phyloP scores from a whole-genome alignment of 2,113 vertebrate species.

The Macquaria australasica region DNA sequence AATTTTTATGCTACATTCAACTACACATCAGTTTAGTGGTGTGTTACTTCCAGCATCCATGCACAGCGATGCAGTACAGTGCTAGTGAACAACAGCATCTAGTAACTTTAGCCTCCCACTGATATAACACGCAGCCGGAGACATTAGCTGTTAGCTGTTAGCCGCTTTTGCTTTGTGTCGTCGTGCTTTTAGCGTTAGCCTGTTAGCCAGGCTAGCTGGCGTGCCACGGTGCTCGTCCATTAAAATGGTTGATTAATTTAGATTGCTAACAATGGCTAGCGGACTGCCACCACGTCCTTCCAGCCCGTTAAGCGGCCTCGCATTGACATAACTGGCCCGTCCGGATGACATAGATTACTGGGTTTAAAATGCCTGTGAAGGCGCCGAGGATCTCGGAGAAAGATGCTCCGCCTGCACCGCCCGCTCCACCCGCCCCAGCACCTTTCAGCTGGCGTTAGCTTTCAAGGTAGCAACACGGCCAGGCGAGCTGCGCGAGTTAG shows the following conservation, averaged over 20 bases:
- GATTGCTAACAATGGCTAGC: constrained; percentile 54
- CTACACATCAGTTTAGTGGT: neutral
- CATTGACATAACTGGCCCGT: rapidly evolving
- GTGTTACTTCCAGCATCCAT: neutral
- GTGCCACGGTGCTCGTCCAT: constrained; percentile 46
- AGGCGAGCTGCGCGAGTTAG: neutral
- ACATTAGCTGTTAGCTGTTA: constrained; percentile 59
- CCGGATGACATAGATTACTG: neutral
- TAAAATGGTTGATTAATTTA: constrained; percentile 72
- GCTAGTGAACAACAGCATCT: neutral
- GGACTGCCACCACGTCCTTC: neutral
- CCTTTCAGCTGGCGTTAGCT: constrained; percentile 40
- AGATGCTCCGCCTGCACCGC: constrained; percentile 26
- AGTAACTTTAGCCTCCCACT: neutral
- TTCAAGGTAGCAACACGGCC: neutral
- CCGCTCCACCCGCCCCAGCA: no score
- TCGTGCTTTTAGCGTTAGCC: constrained; percentile 12
- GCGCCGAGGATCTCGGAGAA: neutral
- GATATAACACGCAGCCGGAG: neutral
- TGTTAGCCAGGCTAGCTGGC: constrained; percentile 37
- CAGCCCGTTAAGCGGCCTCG: rapidly evolving
- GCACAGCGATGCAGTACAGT: rapidly evolving
- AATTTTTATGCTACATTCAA: neutral
- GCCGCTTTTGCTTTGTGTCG: constrained; percentile 64
- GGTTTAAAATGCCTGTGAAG: neutral